Conservation (phyloP, 2,113 vertebrate genomes). For the Pteruthius melanotis region DNA sequence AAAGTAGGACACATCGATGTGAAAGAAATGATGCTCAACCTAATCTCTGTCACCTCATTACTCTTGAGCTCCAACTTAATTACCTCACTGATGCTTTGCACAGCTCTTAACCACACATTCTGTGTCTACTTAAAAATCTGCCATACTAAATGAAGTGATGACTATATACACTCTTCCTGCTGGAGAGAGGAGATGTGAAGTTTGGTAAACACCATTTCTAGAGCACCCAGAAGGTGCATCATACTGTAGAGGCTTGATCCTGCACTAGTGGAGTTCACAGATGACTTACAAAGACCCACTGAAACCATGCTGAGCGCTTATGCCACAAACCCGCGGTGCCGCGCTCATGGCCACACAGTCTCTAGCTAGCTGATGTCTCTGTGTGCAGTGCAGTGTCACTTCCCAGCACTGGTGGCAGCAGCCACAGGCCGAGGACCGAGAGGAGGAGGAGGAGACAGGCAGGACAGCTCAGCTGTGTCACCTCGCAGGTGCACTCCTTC, state of each 20-base stretch:
- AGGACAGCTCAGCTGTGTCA: neutral
- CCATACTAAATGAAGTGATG: slow-evolving; percentile 5
- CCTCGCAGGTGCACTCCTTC: neutral
- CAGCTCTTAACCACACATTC: slow-evolving; percentile 18
- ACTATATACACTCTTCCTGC: neutral
- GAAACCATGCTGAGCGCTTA: neutral
- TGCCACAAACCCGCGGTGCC: fast-evolving
- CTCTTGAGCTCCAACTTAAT: slow-evolving; percentile 49
- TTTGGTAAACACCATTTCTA: neutral
- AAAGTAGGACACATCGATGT: neutral
- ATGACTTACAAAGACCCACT: neutral
- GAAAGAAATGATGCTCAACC: slow-evolving; percentile 49
- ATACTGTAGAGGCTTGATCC: neutral
- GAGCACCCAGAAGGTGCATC: neutral
- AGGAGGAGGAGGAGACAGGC: neutral
- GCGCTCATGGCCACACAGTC: fast-evolving
- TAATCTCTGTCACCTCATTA: slow-evolving; percentile 53
- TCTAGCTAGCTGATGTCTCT: fast-evolving
- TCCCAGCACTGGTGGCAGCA: neutral
- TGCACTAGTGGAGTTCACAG: neutral
- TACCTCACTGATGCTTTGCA: slow-evolving; percentile 46
- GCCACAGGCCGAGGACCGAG: fast-evolving
- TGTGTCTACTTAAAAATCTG: slow-evolving; percentile 19
- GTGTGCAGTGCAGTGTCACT: neutral
- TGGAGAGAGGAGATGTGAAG: neutral